Evolutionary conservation across 2,888 invertebrate genomes (phyloP).

Genomic region (Callinectes sapidus): DNA sequence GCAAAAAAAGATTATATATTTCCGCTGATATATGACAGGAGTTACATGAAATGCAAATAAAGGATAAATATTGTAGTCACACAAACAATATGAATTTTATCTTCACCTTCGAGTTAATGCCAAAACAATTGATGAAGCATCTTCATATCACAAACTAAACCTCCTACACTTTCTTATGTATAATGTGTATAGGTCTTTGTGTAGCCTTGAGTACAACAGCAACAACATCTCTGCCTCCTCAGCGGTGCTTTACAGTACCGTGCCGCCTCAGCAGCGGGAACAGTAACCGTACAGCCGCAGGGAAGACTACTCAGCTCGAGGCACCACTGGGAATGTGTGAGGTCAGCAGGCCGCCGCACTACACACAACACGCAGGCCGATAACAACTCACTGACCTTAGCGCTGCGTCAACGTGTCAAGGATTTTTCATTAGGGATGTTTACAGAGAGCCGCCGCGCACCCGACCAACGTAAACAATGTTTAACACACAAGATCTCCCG

Average conservation of each 20-base stretch:
- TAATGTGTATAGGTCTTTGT: neutral
- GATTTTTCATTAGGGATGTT: slow-evolving; percentile 54
- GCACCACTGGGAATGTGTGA: slow-evolving; percentile 5
- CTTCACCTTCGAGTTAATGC: too few relatives aligned
- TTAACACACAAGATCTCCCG: slow-evolving; percentile 12
- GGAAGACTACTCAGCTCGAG: neutral
- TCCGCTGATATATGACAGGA: too few relatives aligned
- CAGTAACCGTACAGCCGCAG: slow-evolving; percentile 5
- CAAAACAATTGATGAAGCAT: too few relatives aligned
- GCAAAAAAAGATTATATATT: too few relatives aligned
- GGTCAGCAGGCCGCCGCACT: slow-evolving; percentile 35
- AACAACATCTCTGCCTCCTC: neutral
- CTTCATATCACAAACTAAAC: too few relatives aligned
- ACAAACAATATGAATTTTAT: too few relatives aligned
- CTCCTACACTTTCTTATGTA: neutral
- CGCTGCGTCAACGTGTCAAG: slow-evolving; percentile 50
- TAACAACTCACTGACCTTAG: slow-evolving; percentile 43
- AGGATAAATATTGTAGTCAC: too few relatives aligned
- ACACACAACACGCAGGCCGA: slow-evolving; percentile 40
- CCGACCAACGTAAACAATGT: slow-evolving; percentile 40
- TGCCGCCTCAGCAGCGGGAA: slow-evolving; percentile 6
- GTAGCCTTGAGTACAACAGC: neutral
- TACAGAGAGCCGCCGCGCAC: slow-evolving; percentile 39
- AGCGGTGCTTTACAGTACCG: neutral
- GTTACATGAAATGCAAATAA: too few relatives aligned